phyloP scores from a whole-genome alignment of 2,113 vertebrate genomes.

The Cyanoramphus novaezelandiae region DNA sequence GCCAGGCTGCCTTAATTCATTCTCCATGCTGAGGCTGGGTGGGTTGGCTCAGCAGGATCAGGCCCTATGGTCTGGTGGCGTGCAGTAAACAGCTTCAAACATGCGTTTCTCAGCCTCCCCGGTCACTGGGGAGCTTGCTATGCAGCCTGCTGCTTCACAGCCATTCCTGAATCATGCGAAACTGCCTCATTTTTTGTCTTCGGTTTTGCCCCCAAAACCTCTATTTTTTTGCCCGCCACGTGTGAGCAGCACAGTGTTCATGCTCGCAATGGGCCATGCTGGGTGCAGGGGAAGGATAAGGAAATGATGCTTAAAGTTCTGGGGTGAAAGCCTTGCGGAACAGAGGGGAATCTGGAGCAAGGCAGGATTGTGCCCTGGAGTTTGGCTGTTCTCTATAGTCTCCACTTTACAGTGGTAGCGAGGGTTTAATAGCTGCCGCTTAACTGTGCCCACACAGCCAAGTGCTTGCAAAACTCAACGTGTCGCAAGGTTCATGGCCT shows the following conservation, averaged over 20 bases:
- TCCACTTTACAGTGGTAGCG: rapidly evolving
- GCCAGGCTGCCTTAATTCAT: background rate
- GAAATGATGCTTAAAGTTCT: background rate
- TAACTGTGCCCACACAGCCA: rapidly evolving
- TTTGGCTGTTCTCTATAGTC: background rate
- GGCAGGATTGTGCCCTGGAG: background rate
- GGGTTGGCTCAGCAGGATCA: background rate
- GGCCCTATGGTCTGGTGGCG: background rate
- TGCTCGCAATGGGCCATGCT: background rate
- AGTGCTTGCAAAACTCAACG: background rate
- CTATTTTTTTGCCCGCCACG: background rate
- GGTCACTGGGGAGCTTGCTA: background rate
- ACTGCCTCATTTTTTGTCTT: background rate
- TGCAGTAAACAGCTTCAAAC: background rate
- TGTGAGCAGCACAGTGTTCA: rapidly evolving
- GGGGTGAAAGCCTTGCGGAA: background rate
- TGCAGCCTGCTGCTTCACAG: background rate
- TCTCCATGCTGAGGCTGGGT: background rate
- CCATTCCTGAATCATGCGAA: background rate
- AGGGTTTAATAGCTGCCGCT: background rate
- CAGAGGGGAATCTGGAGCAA: background rate
- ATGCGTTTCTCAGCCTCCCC: background rate
- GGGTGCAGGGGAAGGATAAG: background rate
- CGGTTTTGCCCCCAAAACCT: background rate
- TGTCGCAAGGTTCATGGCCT: background rate